Evolutionary conservation across 2,113 vertebrate genomes (phyloP).

Genomic region (Syngnathoides biaculeatus): DNA sequence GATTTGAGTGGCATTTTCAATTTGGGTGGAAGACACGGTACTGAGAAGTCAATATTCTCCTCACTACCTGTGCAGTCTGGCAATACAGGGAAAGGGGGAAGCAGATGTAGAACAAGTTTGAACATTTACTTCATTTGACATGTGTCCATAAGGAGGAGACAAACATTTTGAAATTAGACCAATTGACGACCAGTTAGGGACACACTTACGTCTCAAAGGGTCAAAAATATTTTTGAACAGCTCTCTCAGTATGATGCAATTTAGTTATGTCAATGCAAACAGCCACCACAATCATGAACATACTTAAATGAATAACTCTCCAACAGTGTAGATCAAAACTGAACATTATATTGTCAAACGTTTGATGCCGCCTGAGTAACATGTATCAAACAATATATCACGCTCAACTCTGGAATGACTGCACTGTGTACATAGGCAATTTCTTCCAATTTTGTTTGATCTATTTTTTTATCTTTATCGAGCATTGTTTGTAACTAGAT

Average conservation of each 20-base stretch:
- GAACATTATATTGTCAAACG: background rate
- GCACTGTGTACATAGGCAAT: no score
- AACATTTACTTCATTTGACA: conserved; percentile 34
- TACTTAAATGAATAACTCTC: background rate
- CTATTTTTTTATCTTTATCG: no score
- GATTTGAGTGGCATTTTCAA: conserved; percentile 77
- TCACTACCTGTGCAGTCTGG: conserved; percentile 83
- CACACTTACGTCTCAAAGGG: background rate
- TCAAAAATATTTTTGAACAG: background rate
- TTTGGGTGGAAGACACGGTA: conserved; percentile 76
- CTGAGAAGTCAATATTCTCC: conserved; percentile 81
- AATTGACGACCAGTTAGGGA: conserved; percentile 28
- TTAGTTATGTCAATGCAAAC: background rate
- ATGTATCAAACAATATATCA: background rate
- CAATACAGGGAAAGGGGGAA: conserved; percentile 62
- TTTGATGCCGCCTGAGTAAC: background rate
- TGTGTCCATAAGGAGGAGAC: conserved; percentile 34
- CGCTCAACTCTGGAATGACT: background rate
- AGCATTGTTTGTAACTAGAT: no score
- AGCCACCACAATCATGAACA: background rate
- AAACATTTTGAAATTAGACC: conserved; percentile 36
- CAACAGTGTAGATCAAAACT: background rate
- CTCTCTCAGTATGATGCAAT: background rate
- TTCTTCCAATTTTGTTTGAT: no score
- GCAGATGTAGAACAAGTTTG: conserved; percentile 61